Conservation (phyloP, 2,113 vertebrate species). For the Varanus komodoensis region DNA sequence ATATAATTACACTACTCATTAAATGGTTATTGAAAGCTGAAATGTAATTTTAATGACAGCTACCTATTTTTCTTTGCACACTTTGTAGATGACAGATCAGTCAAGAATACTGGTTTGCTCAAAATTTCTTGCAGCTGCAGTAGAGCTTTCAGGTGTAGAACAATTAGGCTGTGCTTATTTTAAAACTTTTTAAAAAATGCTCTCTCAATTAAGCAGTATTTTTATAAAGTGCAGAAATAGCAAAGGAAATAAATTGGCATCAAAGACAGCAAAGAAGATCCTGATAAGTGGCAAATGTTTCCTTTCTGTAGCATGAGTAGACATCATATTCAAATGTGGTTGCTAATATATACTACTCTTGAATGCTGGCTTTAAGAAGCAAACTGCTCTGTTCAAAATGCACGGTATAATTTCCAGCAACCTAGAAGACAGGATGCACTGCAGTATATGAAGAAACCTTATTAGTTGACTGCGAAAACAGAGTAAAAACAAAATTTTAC, state of each 20-base stretch:
- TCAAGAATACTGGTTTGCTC: constrained; percentile 70
- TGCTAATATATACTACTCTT: constrained; percentile 7
- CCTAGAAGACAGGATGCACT: neutral
- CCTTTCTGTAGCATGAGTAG: constrained; percentile 16
- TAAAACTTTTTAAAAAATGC: constrained; percentile 55
- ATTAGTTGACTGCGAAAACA: constrained; percentile 5
- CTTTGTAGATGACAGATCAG: constrained; percentile 78
- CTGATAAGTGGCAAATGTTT: constrained; percentile 30
- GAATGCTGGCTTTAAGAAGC: constrained; percentile 26
- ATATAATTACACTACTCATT: constrained; percentile 80
- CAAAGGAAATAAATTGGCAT: constrained; percentile 24
- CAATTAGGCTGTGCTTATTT: constrained; percentile 59
- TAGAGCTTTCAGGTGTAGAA: constrained; percentile 68
- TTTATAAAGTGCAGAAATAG: constrained; percentile 33
- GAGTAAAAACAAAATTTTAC: constrained; percentile 54
- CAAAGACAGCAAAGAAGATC: constrained; percentile 37
- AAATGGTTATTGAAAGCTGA: constrained; percentile 81
- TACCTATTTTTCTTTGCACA: constrained; percentile 79
- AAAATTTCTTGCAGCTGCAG: constrained; percentile 69
- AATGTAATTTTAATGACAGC: constrained; percentile 81
- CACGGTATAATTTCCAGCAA: constrained; percentile 11
- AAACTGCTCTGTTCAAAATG: neutral
- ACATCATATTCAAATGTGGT: constrained; percentile 28
- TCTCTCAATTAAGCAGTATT: constrained; percentile 43
- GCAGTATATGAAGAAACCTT: neutral